Evolutionary conservation across 23 tunicate species (phyloP).

Genomic region (Aplidium turbinatum): DNA sequence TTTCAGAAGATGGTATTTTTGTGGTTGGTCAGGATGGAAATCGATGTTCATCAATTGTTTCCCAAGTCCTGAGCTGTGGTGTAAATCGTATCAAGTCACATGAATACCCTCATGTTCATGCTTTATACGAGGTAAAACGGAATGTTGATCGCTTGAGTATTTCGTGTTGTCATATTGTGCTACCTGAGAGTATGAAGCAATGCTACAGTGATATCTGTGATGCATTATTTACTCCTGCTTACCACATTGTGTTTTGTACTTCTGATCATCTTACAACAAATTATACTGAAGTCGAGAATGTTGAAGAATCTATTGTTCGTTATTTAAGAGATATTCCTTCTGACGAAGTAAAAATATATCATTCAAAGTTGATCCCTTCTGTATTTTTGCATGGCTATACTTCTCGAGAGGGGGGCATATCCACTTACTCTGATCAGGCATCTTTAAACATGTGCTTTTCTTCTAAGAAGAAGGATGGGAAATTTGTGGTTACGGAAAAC

Average conservation of each 20-base stretch:
- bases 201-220: background rate
- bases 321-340: no score
- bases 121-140: background rate
- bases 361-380: conserved; percentile 52
- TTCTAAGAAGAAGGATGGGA: conserved; percentile 44
- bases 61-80: no score
- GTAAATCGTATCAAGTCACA: no score
- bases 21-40: no score
- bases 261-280: no score
- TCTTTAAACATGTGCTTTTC: conserved; percentile 67
- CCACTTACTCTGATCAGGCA: conserved; percentile 44
- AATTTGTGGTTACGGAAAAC: conserved; percentile 56
- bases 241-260: background rate
- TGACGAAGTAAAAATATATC: conserved; percentile 12
- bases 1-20: no score
- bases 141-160: background rate
- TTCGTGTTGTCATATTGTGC: background rate
- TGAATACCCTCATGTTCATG: background rate
- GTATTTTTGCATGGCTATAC: conserved; percentile 67
- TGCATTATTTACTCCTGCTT: background rate
- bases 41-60: no score
- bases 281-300: no score
- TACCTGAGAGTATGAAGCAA: background rate
- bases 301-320: no score
- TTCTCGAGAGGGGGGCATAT: conserved; percentile 60